These are phyloP conservation scores for Miichthys miiuy DNA, from an alignment of 2,797 vertebrate genomes.

Conservation along the genomic window DNA sequence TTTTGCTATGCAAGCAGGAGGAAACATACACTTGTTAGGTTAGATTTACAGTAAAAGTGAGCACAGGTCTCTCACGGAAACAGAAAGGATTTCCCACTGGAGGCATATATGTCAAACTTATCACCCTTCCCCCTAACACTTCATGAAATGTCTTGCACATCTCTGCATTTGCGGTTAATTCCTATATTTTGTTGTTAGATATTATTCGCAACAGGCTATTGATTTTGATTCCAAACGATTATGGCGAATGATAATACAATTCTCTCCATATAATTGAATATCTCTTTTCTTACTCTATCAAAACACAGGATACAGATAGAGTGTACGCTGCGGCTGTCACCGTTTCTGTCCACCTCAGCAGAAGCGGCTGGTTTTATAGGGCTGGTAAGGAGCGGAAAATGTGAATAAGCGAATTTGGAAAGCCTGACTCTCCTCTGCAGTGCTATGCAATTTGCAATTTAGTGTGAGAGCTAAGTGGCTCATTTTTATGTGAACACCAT, in stretches of 20 bases:
- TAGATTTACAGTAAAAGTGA: constrained; percentile 61
- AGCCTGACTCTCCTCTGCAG: constrained; percentile 79
- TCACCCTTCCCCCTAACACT: constrained; percentile 22
- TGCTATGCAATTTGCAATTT: constrained; percentile 78
- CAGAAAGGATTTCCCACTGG: constrained; percentile 54
- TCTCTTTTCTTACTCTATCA: constrained; percentile 71
- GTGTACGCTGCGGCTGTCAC: constrained; percentile 67
- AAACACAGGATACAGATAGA: constrained; percentile 71
- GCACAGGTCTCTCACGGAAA: constrained; percentile 36
- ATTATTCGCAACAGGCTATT: constrained; percentile 59
- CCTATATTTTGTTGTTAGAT: constrained; percentile 35
- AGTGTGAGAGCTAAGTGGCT: constrained; percentile 84
- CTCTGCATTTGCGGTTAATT: constrained; percentile 36
- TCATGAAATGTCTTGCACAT: constrained; percentile 16
- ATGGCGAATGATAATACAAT: constrained; percentile 61
- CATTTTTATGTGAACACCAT: constrained; percentile 85
- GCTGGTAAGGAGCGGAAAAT: constrained; percentile 82
- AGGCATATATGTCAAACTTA: constrained; percentile 46
- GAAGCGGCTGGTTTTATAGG: constrained; percentile 79
- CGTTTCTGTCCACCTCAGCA: constrained; percentile 83
- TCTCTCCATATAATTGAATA: constrained; percentile 60
- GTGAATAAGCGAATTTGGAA: constrained; percentile 86
- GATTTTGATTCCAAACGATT: constrained; percentile 65
- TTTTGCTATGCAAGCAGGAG: constrained; percentile 47
- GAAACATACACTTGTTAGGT: constrained; percentile 21